Base-by-base conservation (phyloP, 1,140 invertebrate species). In the Myzus persicae region DNA sequence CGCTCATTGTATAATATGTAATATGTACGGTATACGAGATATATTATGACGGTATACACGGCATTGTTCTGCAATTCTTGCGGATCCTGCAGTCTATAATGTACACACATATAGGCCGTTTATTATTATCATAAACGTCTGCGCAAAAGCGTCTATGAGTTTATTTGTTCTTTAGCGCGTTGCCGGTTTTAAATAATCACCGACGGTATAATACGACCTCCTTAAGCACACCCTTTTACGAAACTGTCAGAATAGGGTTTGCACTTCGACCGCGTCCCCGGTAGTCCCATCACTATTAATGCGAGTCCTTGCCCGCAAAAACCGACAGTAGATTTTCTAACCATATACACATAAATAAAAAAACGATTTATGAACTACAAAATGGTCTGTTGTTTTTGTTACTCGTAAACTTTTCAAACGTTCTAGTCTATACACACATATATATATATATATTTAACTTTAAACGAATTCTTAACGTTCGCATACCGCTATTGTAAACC, bases 31-130 rank as follows among this genome's bases (percentile, higher is more conserved):
- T 1, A 9, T 9, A 42, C 26, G 40, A 11, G 14, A 38, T 82
- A 40, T 46, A 87, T 87, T 44, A 31, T 87, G 1, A 82, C 14
- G 4, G 67, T n/a, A 24, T 11, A 24, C 40, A 42, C 31, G 1
- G 82, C 11, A 84, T 84, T 84, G 82, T 84, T 84, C 82, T 84
- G n/a, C n/a, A n/a, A n/a, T n/a, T n/a, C n/a, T n/a, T n/a, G n/a
- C n/a, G n/a, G n/a, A n/a, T n/a, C n/a, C n/a, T n/a, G n/a, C n/a
- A n/a, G n/a, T n/a, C n/a, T n/a, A n/a, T n/a, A n/a, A n/a, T n/a
- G n/a, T n/a, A n/a, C n/a, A n/a, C n/a, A 42, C 14, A 36, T 11
- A 40, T 84, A 44, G 14, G 36, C 85, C 31, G 26, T n/a, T n/a
- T 87, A 88, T 85, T 3, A 24, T n/a, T 87, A 88, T 85, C 0